Base-by-base conservation (phyloP, 2,113 vertebrate genomes). In the Lophotis ruficrista region DNA sequence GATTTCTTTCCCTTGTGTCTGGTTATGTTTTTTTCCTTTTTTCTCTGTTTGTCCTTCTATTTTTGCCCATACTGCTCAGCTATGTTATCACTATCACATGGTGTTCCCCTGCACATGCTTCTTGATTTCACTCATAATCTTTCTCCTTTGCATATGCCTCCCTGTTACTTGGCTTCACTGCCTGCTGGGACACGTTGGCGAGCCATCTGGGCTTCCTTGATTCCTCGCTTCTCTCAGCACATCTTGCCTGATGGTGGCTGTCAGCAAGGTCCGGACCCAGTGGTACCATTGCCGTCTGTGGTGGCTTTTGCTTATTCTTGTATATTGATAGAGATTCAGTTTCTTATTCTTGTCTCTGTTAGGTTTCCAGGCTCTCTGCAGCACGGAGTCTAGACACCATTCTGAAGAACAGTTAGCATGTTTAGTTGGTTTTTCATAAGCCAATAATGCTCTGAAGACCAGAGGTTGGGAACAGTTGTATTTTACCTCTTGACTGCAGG, bases 201-300 rank as follows among this genome's bases (percentile, higher is more conserved):
- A 45, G 51, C 95, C 91, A 82, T 94, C 89, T 97, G 95, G 95
- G 61, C 31, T 82, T 61, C 84, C 61, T 69, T 57, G 73, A 60
- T 73, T 94, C 65, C 60, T 82, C 2, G 2, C 30, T 89, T 87
- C 65, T 85, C 51, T 5, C 47, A 86, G 60, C 2, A 0, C 38
- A 20, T 75, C 61, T 81, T 95, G 89, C 93, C 94, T 94, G 87
- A 84, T 76, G 95, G 94, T 96, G 89, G 53, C 93, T 94, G 95
- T 96, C 94, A 94, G 57, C 77, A 30, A 78, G 92, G 93, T 89
- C 61, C 70, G 60, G 81, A 64, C 81, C 31, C 65, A 85, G 35
- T 19, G 45, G 77, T 87, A 65, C 73, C 27, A 7, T 28, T 91
- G 70, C 72, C 10, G 22, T 89, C 81, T 95, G 60, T 90, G 84